Evolutionary conservation across 53 echinoderm and acorn worm species (phyloP), one percentile per base, ranked within the genome.

Genomic region (Actinopyga echinites): DNA sequence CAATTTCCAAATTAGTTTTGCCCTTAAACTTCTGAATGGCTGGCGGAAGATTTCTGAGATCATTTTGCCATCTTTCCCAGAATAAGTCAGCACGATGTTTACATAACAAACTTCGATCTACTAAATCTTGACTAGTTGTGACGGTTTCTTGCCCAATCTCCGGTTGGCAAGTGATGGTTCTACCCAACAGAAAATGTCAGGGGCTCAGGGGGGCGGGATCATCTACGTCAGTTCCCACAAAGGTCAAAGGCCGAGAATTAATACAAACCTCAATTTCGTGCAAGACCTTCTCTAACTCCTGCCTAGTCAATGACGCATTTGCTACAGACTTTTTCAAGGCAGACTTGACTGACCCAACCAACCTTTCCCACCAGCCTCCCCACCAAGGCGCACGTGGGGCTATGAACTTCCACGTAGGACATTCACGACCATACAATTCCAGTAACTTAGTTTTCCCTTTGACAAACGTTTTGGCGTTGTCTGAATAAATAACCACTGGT

Each of bases 401-500:
- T 20, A 79, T 79, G 6, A 35, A 79, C 29, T 30, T 79, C 80
- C 80, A 79, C 31, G 30, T 79, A 20, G 58, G 59, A 38, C 43
- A 21, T 28, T 24, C 25, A 12, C 5, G 5, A 43, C 74, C 49
- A 74, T 42, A 74, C 20, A 24, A 21, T 38, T n/a, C 22, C 49
- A 20, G 74, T 12, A 74, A 42, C 43, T 43, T 45, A 74, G 15
- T 44, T 28, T 74, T 43, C 13, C 57, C 80, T n/a, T 56, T 79
- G n/a, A 60, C 34, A 79, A 79, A 79, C 26, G 59, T 79, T 57
- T 79, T 79, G 57, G 79, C 79, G 28, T 79, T 79, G 33, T 79
- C 56, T 79, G 56, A 79, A 59, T 79, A 79, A 17, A 79, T 31
- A 29, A 36, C 54, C 11, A 56, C 29, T 54, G 79, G 56, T 32